These are phyloP conservation scores for Tigriopus japonicus DNA, from an alignment of 1,140 invertebrate species.

Conservation along the genomic window DNA sequence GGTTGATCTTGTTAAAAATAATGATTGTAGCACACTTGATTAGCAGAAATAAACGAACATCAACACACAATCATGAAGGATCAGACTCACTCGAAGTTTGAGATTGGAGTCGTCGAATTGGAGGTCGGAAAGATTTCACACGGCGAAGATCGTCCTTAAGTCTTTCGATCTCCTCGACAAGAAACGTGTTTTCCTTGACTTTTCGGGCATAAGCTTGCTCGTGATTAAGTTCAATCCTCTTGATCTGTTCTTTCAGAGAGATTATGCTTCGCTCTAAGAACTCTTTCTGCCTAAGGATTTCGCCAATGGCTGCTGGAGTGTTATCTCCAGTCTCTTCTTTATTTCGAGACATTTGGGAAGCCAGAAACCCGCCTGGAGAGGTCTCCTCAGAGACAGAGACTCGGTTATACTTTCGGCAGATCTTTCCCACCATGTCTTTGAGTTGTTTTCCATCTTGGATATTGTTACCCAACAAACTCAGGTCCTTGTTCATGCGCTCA, in stretches of 20 bases:
- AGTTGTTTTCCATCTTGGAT: background rate
- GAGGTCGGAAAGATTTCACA: no score
- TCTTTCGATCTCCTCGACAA: background rate
- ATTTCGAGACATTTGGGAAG: background rate
- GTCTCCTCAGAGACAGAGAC: background rate
- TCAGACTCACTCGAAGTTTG: no score
- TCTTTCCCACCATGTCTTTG: background rate
- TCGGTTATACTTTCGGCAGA: background rate
- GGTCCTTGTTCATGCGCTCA: background rate
- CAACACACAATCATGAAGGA: no score
- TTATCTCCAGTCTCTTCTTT: background rate
- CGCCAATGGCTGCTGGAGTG: background rate
- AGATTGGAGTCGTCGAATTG: no score
- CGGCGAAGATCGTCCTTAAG: background rate
- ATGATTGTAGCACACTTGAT: no score
- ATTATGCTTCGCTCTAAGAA: constrained; percentile 2
- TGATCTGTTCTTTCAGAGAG: constrained; percentile 2
- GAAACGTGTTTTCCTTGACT: background rate
- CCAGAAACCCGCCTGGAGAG: background rate
- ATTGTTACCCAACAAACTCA: background rate
- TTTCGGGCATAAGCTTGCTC: background rate
- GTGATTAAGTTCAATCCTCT: background rate
- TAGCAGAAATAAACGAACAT: no score
- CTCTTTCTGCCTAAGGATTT: constrained; percentile 4
- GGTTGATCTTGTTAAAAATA: no score